A percentile compares a stretch with the other conserved stretches of the same genome.
These are phyloP conservation scores for Melinopterus prodromus DNA, from an alignment of 2,888 invertebrate species.

Conservation along the genomic window DNA sequence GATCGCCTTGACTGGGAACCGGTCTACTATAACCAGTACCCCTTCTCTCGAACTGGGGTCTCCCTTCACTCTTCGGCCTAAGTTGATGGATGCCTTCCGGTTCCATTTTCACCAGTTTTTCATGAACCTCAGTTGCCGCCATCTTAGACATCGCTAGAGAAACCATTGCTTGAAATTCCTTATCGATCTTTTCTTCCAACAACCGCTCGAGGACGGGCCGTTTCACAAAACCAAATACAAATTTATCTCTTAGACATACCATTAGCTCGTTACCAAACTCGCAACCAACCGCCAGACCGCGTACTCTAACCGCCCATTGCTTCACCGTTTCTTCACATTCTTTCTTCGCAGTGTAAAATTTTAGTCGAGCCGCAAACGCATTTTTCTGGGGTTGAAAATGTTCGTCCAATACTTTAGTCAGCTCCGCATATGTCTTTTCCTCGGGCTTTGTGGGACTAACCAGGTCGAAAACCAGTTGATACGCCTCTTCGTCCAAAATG, in stretches of 20 bases:
- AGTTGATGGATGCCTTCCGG: conserved; percentile 17
- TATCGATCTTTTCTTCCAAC: no score
- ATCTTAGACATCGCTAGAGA: conserved; percentile 24
- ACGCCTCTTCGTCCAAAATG: conserved; percentile 43
- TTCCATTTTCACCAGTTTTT: conserved; percentile 21
- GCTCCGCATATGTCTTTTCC: conserved; percentile 33
- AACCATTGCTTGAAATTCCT: conserved; percentile 32
- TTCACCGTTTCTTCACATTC: conserved; percentile 37
- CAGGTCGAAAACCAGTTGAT: conserved; percentile 42
- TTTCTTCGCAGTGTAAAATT: conserved; percentile 42
- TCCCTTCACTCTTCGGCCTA: no score
- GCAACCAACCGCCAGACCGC: conserved; percentile 41
- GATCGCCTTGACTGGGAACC: no score
- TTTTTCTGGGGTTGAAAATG: conserved; percentile 37
- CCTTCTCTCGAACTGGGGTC: no score
- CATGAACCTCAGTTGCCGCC: conserved; percentile 29
- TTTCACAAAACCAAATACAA: no score
- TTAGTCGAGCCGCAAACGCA: conserved; percentile 39
- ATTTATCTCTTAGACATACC: no score
- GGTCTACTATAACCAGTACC: no score
- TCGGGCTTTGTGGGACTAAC: conserved; percentile 40
- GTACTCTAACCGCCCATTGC: conserved; percentile 43
- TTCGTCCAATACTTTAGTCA: conserved; percentile 40
- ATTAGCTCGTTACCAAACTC: conserved; percentile 41
- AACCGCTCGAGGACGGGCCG: no score